phyloP scores from a whole-genome alignment of 1,140 invertebrate species.

The Pachypeltis micranthus region DNA sequence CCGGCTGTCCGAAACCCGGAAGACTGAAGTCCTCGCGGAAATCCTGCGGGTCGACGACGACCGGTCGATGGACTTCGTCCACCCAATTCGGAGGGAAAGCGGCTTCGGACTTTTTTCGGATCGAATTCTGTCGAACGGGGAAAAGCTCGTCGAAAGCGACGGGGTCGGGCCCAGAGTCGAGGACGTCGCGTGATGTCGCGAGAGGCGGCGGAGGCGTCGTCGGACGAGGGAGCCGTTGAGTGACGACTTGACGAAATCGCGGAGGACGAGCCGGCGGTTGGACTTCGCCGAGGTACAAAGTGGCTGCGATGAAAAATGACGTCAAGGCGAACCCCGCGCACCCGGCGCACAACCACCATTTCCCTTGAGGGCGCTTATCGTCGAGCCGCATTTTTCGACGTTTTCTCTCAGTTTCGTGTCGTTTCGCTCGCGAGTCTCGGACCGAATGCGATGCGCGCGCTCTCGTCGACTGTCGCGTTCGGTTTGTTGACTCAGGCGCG shows the following conservation, averaged over 20 bases:
- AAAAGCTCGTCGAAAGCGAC: slow-evolving; percentile 4
- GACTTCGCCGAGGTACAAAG: slow-evolving; percentile 25
- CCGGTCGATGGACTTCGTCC: background rate
- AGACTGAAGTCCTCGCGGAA: slow-evolving; percentile 8
- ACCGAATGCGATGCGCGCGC: no score
- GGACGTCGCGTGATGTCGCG: background rate
- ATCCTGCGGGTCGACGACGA: background rate
- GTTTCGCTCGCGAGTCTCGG: no score
- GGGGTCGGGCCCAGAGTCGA: background rate
- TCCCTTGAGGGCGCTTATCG: slow-evolving; percentile 4
- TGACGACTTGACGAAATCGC: background rate
- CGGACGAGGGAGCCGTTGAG: background rate
- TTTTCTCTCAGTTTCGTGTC: no score
- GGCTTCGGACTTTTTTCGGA: slow-evolving; percentile 4
- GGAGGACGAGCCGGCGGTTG: slow-evolving; percentile 3
- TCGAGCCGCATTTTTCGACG: slow-evolving; percentile 1
- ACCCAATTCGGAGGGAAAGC: background rate
- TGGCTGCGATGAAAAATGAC: slow-evolving; percentile 26
- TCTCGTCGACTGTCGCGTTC: no score
- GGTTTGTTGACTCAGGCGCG: no score
- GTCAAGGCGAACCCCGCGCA: slow-evolving; percentile 25
- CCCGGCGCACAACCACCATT: slow-evolving; percentile 28
- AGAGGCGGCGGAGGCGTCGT: slow-evolving; percentile 4
- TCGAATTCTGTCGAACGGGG: slow-evolving; percentile 3
- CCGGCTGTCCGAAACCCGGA: background rate